Percentiles rank a stretch among this genome's conserved stretches.
These are phyloP conservation scores for Sylvilagus bachmani DNA, from an alignment of 2,113 vertebrate genomes.

Conservation along the genomic window DNA sequence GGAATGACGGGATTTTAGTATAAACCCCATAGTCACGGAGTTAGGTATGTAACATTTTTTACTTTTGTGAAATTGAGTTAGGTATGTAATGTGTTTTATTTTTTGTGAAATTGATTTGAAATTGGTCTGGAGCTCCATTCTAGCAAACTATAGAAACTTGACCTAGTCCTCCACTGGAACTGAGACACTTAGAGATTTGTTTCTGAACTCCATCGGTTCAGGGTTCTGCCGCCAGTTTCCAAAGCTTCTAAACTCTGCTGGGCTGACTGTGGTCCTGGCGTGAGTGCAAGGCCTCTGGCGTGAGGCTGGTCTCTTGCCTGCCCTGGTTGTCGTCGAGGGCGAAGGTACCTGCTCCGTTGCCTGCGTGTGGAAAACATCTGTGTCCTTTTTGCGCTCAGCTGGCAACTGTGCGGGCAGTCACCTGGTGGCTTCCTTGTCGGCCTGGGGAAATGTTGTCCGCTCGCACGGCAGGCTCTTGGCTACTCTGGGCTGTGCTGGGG, in stretches of 20 bases:
- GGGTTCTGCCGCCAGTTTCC: not conserved
- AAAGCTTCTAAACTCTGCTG: not conserved
- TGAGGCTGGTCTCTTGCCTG: not conserved
- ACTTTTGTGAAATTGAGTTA: not conserved
- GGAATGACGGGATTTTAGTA: not conserved
- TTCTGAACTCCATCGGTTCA: not conserved
- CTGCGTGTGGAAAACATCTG: not conserved
- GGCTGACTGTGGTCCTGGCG: not conserved
- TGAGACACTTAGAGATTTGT: not conserved
- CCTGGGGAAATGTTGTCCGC: not conserved
- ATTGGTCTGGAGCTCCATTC: conserved; percentile 3
- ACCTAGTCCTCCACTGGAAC: not conserved
- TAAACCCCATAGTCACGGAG: conserved; percentile 7
- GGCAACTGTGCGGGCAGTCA: not conserved
- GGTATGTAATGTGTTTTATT: not conserved
- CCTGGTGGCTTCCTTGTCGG: not conserved
- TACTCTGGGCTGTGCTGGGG: not conserved
- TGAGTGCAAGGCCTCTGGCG: not conserved
- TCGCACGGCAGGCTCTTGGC: not conserved
- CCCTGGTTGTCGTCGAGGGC: not conserved
- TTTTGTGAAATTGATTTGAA: conserved; percentile 44
- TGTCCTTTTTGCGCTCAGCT: not conserved
- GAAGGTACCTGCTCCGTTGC: not conserved
- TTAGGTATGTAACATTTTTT: conserved; percentile 1
- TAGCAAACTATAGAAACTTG: conserved; percentile 33